A percentile compares a stretch with the other conserved stretches of the same genome.
These are phyloP conservation scores for Gonatopus flavifemur DNA, from an alignment of 1,140 invertebrate genomes.

Conservation along the genomic window DNA sequence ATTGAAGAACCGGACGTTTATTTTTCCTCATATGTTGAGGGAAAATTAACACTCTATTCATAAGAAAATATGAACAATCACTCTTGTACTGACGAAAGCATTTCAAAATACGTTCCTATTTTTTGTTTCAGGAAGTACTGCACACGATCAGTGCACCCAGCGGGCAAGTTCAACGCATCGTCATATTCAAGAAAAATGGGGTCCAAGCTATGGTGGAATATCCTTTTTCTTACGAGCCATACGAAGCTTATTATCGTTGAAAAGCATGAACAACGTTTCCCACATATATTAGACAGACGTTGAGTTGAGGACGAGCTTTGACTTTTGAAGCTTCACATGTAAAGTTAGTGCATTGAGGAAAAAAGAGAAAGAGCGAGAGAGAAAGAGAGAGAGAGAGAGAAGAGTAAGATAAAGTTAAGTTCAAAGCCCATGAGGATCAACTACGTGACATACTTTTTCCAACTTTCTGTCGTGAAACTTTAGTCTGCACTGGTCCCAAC, in stretches of 20 bases:
- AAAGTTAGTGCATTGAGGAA: neutral
- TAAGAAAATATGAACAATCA: no score
- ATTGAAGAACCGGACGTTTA: no score
- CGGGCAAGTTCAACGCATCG: conserved; percentile 96
- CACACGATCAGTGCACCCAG: conserved; percentile 94
- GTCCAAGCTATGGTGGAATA: conserved; percentile 99
- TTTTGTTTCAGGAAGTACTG: conserved; percentile 89
- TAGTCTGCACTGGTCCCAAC: conserved; percentile 13
- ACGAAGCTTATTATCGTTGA: no score
- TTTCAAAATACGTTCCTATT: no score
- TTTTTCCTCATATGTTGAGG: no score
- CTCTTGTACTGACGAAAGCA: no score
- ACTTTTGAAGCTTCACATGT: neutral
- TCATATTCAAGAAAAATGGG: conserved; percentile 98
- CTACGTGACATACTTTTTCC: neutral
- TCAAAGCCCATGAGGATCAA: conserved; percentile 14
- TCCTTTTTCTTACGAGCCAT: conserved; percentile 80
- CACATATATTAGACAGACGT: no score
- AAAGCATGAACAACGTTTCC: no score
- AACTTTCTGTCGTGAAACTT: conserved; percentile 15
- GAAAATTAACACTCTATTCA: no score
- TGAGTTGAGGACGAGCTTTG: no score
- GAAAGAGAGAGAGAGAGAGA: conserved; percentile 2
- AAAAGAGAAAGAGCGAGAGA: neutral
- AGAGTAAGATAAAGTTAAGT: neutral